These are phyloP conservation scores for Falco rusticolus DNA, from an alignment of 2,797 vertebrate genomes.

Conservation along the genomic window DNA sequence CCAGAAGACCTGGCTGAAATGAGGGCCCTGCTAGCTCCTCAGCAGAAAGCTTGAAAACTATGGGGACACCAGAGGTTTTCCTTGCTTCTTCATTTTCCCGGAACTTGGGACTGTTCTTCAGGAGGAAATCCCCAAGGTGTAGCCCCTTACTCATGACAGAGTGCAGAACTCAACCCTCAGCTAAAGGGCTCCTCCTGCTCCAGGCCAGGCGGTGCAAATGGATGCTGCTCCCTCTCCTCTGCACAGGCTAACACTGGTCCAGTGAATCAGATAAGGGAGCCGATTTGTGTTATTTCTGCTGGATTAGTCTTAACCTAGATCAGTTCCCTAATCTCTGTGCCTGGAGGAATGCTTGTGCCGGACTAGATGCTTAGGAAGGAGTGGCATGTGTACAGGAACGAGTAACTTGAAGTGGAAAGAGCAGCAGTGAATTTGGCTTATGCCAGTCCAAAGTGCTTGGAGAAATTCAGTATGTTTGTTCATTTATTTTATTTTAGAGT, in stretches of 20 bases:
- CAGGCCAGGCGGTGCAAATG: accelerated
- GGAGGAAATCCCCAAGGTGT: background rate
- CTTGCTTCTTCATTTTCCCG: background rate
- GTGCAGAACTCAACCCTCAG: background rate
- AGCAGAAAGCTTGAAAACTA: background rate
- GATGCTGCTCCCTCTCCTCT: background rate
- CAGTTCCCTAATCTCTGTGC: background rate
- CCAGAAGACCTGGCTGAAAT: background rate
- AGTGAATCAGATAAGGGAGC: background rate
- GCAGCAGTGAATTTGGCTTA: background rate
- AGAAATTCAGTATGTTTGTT: background rate
- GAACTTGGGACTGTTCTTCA: background rate
- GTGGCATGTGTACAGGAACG: accelerated
- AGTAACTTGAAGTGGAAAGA: background rate
- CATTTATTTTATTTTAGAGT: background rate
- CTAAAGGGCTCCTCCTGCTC: background rate
- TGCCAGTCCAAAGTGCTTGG: background rate
- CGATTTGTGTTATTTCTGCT: slow-evolving; percentile 20
- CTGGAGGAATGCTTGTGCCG: background rate
- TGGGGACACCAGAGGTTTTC: accelerated
- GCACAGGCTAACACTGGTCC: background rate
- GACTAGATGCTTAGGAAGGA: background rate
- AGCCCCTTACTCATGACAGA: background rate
- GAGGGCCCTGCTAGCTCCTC: background rate
- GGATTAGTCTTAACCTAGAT: slow-evolving; percentile 65